Evolutionary conservation across 2,888 invertebrate genomes (phyloP).

Genomic region (Rapana venosa): DNA sequence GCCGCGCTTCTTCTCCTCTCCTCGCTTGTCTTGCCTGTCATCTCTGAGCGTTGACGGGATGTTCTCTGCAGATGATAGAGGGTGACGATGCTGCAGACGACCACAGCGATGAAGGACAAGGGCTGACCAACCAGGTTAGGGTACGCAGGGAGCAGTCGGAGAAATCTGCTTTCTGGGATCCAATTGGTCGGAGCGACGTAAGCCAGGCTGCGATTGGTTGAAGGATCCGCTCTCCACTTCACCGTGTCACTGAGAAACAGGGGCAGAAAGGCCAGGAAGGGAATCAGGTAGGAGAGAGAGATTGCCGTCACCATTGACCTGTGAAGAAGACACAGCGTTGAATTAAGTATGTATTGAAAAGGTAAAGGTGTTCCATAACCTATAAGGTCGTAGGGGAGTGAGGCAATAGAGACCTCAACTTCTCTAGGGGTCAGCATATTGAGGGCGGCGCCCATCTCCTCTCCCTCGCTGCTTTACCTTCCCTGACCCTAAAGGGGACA

Average conservation of each 20-base stretch:
- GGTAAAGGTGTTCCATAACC: too few relatives aligned
- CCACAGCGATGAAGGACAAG: background rate
- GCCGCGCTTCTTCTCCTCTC: background rate
- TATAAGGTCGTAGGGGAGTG: too few relatives aligned
- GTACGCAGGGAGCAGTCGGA: too few relatives aligned
- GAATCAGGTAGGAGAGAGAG: background rate
- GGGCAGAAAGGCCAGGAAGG: background rate
- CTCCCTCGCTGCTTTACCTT: too few relatives aligned
- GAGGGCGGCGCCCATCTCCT: too few relatives aligned
- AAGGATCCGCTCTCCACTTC: background rate
- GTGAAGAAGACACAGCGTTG: background rate
- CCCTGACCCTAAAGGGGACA: too few relatives aligned
- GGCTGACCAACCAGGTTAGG: background rate
- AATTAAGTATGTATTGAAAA: too few relatives aligned
- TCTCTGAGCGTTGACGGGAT: background rate
- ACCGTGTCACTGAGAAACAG: background rate
- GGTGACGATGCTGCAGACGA: background rate
- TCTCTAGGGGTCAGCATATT: too few relatives aligned
- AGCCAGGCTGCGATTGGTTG: conserved; percentile 18
- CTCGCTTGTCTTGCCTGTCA: background rate
- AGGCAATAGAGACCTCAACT: too few relatives aligned
- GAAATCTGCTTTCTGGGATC: background rate
- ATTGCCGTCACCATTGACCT: background rate
- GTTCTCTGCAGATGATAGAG: background rate
- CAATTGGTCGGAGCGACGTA: background rate